Base-by-base conservation (phyloP, 92 coral and sea anemone species). In the Porites cylindrica region DNA sequence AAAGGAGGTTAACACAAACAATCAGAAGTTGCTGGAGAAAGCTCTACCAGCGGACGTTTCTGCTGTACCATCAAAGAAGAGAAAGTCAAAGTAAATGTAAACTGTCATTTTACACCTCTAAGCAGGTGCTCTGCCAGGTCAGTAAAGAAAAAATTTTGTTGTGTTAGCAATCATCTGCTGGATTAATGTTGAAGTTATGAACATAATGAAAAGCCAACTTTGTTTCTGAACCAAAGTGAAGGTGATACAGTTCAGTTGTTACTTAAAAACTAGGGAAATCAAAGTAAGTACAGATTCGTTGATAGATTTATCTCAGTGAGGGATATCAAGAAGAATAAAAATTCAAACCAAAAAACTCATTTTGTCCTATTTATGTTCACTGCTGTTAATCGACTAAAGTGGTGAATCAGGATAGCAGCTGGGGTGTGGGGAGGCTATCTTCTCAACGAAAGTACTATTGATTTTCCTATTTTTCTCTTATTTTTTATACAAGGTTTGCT, bases 381-480 rank as follows among this genome's bases (percentile, higher is more conserved):
- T 54, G 17, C 21, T 75, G 79, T 47, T 75, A 1, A 70, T 71
- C 69, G 87, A 72, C 71, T 72, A 20, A 73, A 73, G 81, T 74
- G 69, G 73, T 61, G 81, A 53, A 73, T 74, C 58, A 73, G 74
- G 73, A 60, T 24, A 74, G 80, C 80, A 50, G 80, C 24, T 58
- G 80, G 80, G 71, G 29, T 56, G 86, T 19, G 64, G 79, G 91
- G 79, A 70, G 70, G 85, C 86, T 80, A 66, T 67, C 79, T 76
- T 58, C 32, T 69, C 88, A n/a, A 54, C 77, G 14, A 83, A 84
- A 70, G 52, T 60, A 61, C 71, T 77, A 71, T 83, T 54, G 66
- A 38, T 66, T 76, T 13, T 89, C 92, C 92, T 84, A 83, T 89
- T 83, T 84, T 68, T 52, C 67, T 72, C 89, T 76, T 61, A 64